Percentiles rank a stretch among this genome's conserved stretches.
These are phyloP conservation scores for Anarhynchus alexandrinus DNA, from an alignment of 2,113 vertebrate genomes.

Conservation along the genomic window DNA sequence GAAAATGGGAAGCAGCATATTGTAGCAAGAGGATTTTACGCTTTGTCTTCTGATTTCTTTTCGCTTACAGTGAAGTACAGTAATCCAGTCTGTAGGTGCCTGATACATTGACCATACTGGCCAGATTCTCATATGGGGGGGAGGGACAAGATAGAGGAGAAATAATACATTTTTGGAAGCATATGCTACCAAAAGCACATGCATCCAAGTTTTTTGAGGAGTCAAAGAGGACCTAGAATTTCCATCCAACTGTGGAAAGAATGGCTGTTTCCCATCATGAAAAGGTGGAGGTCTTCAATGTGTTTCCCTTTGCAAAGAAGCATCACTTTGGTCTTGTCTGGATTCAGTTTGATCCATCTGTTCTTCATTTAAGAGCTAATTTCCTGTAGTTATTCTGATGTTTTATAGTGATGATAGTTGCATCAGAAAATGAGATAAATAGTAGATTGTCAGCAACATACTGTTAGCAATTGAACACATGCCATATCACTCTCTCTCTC, in stretches of 20 bases:
- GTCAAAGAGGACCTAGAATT: constrained; percentile 33
- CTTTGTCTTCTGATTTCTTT: background rate
- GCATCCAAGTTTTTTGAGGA: background rate
- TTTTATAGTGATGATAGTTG: constrained; percentile 69
- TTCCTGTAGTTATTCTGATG: constrained; percentile 71
- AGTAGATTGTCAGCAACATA: constrained; percentile 66
- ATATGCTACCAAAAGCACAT: constrained; percentile 7
- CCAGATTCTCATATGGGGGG: background rate
- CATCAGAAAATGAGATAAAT: constrained; percentile 71
- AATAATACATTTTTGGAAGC: constrained; percentile 7
- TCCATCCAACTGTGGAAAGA: constrained; percentile 15
- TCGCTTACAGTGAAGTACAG: background rate
- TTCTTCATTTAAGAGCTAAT: constrained; percentile 62
- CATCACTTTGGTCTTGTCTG: constrained; percentile 65
- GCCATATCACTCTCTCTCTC: constrained; percentile 62
- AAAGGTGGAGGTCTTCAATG: constrained; percentile 61
- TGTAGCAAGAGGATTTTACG: background rate
- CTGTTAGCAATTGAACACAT: constrained; percentile 61
- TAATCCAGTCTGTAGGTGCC: background rate
- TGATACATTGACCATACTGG: background rate
- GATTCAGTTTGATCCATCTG: constrained; percentile 62
- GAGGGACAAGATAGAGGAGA: background rate
- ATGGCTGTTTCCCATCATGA: constrained; percentile 56
- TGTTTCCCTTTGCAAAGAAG: constrained; percentile 46
- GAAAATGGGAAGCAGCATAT: background rate